Evolutionary conservation across 2,113 vertebrate species (phyloP).

Genomic region (Proteles cristata): DNA sequence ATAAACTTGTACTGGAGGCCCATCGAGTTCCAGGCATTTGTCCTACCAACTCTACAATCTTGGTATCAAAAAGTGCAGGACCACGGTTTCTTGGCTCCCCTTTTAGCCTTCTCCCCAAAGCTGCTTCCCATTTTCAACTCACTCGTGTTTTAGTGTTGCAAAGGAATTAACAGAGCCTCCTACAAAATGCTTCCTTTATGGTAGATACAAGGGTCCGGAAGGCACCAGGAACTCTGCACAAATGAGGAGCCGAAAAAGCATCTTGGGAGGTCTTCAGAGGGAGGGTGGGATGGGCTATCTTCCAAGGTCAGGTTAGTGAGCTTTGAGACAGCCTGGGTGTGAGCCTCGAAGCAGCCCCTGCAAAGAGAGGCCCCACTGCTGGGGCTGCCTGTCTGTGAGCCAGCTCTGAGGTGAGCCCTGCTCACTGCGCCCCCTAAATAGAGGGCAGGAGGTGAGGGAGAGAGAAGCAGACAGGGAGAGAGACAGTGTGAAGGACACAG

Average conservation of each 20-base stretch:
- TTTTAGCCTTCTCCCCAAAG: neutral
- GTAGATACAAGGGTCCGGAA: neutral
- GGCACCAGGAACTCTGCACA: neutral
- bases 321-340: neutral
- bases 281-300: no score
- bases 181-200: neutral
- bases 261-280: neutral
- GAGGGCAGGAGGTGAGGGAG: neutral
- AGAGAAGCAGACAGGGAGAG: neutral
- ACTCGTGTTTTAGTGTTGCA: conserved; percentile 1
- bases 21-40: neutral
- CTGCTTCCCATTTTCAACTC: neutral
- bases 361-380: neutral
- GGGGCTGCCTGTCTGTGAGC: neutral
- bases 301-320: neutral
- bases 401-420: neutral
- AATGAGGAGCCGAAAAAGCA: neutral
- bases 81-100: neutral
- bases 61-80: neutral
- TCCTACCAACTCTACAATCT: neutral
- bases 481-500: neutral
- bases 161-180: neutral
- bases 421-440: neutral
- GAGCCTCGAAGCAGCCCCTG: neutral
- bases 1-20: neutral